Percentiles rank a stretch among this genome's conserved stretches.
Evolutionary conservation across 2,888 invertebrate species (phyloP).

Genomic region (Pterostichus niger): DNA sequence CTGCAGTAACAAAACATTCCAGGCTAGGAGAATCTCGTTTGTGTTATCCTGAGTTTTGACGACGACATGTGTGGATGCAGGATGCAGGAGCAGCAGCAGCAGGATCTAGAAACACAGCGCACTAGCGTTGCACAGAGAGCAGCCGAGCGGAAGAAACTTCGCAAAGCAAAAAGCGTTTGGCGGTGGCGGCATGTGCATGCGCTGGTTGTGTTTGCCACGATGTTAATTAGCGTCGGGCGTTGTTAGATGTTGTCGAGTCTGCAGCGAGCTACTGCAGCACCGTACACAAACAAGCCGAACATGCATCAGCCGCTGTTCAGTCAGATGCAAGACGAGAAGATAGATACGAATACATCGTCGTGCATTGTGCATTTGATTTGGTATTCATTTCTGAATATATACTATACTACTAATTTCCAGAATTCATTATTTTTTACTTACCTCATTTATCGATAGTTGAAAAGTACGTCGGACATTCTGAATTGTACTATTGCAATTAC

Average conservation of each 20-base stretch:
- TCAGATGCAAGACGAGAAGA: background rate
- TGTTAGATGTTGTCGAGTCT: conserved; percentile 37
- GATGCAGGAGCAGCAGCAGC: background rate
- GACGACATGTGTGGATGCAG: background rate
- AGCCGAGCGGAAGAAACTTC: conserved; percentile 5
- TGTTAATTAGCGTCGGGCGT: conserved; percentile 60
- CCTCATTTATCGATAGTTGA: no score
- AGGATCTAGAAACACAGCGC: background rate
- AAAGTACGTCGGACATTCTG: no score
- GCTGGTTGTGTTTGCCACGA: conserved; percentile 56
- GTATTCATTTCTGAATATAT: no score
- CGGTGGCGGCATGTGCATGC: background rate
- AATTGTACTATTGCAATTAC: no score
- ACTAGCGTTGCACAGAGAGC: background rate
- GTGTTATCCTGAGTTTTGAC: conserved; percentile 17
- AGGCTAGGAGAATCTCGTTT: conserved; percentile 1
- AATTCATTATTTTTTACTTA: conserved; percentile 1
- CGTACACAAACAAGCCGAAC: conserved; percentile 16
- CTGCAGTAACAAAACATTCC: background rate
- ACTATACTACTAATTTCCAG: no score
- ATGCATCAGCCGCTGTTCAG: conserved; percentile 1
- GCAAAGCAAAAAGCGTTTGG: conserved; percentile 2
- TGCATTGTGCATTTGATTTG: no score
- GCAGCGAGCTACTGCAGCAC: conserved; percentile 22
- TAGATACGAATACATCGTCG: no score